A percentile compares a stretch with the other conserved stretches of the same genome.
Evolutionary conservation across 1,140 invertebrate species (phyloP).

Genomic region (Drosophila quadrilineata): DNA sequence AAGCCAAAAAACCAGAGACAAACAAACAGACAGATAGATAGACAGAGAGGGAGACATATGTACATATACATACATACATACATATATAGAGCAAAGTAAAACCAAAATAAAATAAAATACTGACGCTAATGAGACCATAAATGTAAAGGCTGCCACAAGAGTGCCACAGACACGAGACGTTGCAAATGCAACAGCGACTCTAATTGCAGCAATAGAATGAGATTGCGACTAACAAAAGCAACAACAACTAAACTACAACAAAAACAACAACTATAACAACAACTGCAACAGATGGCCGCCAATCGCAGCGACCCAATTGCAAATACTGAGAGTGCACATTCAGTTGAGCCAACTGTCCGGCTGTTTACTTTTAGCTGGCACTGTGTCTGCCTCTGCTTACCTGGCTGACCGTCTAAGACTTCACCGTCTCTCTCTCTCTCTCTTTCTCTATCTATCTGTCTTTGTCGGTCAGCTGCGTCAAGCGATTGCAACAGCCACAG

Average conservation of each 20-base stretch:
- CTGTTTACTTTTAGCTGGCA: conserved; percentile 70
- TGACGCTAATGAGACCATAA: conserved; percentile 75
- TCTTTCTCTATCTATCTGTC: conserved; percentile 1
- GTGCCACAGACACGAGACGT: conserved; percentile 25
- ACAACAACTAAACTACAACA: not conserved
- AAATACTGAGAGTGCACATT: too few species aligned
- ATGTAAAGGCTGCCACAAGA: conserved; percentile 53
- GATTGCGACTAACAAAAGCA: conserved; percentile 40
- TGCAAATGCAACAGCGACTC: conserved; percentile 45
- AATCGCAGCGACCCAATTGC: conserved; percentile 67
- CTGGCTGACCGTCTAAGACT: conserved; percentile 41
- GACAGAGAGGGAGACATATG: too few species aligned
- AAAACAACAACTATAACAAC: conserved; percentile 45
- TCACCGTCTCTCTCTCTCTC: not conserved
- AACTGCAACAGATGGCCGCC: conserved; percentile 66
- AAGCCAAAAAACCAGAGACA: conserved; percentile 24
- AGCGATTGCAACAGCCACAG: conserved; percentile 52
- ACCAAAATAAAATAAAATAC: conserved; percentile 45
- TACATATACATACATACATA: too few species aligned
- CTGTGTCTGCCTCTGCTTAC: conserved; percentile 61
- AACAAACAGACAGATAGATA: conserved; percentile 4
- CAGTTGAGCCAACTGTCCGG: conserved; percentile 45
- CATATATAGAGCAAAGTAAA: too few species aligned
- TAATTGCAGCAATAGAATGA: conserved; percentile 73
- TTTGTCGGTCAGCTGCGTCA: not conserved